phyloP scores from a whole-genome alignment of 2,888 invertebrate species.

The Pammene fasciana region DNA sequence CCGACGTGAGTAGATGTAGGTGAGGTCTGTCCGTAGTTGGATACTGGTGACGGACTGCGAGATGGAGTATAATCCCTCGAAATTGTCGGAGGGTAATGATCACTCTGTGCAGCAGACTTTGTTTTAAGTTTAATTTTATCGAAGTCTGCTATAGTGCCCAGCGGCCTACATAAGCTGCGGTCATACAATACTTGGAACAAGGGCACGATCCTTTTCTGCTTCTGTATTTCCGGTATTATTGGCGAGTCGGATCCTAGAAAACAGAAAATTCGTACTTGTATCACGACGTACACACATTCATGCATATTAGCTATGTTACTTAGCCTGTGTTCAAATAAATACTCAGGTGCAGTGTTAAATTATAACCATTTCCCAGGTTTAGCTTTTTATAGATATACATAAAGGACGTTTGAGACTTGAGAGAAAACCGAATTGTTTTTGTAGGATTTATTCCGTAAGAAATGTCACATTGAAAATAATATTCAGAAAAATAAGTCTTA shows the following conservation, averaged over 20 bases:
- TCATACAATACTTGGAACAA: slow-evolving; percentile 79
- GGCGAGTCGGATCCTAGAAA: slow-evolving; percentile 72
- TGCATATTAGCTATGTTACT: slow-evolving; percentile 43
- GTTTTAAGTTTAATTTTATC: slow-evolving; percentile 55
- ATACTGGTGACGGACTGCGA: slow-evolving; percentile 65
- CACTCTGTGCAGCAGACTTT: slow-evolving; percentile 19
- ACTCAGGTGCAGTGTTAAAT: slow-evolving; percentile 45
- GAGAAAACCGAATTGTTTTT: neutral
- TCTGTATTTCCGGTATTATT: slow-evolving; percentile 52
- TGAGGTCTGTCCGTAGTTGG: slow-evolving; percentile 44
- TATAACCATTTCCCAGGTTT: slow-evolving; percentile 33
- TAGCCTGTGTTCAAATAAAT: slow-evolving; percentile 42
- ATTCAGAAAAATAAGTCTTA: neutral
- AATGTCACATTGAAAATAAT: neutral
- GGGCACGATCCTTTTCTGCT: slow-evolving; percentile 65
- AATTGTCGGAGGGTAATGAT: slow-evolving; percentile 35
- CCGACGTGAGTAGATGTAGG: slow-evolving; percentile 42
- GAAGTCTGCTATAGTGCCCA: slow-evolving; percentile 72
- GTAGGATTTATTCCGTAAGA: slow-evolving; percentile 25
- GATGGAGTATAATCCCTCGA: slow-evolving; percentile 52
- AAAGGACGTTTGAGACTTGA: slow-evolving; percentile 3
- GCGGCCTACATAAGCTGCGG: slow-evolving; percentile 72
- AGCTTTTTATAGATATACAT: slow-evolving; percentile 19
- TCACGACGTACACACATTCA: slow-evolving; percentile 47
- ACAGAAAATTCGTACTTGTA: slow-evolving; percentile 61